These are phyloP conservation scores for Allobates femoralis DNA, from an alignment of 2,797 vertebrate species.

Conservation along the genomic window DNA sequence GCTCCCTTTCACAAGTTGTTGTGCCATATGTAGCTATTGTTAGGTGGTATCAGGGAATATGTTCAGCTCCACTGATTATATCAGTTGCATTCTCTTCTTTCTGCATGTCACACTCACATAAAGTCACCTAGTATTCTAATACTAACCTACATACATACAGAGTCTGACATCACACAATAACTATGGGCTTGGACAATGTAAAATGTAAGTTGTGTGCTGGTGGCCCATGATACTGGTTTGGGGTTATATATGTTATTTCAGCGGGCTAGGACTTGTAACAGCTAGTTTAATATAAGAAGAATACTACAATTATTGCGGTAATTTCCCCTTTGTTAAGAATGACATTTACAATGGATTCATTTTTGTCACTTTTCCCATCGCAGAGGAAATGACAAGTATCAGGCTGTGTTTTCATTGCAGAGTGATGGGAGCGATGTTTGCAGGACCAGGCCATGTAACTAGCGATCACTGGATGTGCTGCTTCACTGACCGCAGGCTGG, in stretches of 20 bases:
- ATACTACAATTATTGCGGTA: background rate
- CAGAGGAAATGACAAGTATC: conserved; percentile 28
- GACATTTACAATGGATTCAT: background rate
- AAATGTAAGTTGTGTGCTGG: background rate
- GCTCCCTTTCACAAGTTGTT: conserved; percentile 2
- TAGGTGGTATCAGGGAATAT: background rate
- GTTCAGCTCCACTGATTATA: background rate
- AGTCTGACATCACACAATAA: background rate
- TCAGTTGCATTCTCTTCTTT: background rate
- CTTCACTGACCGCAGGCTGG: conserved; percentile 51
- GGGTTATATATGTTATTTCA: background rate
- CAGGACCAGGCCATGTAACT: conserved; percentile 46
- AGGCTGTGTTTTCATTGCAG: conserved; percentile 12
- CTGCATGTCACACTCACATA: background rate
- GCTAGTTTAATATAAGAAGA: background rate
- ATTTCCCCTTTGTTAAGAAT: background rate
- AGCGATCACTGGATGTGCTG: conserved; percentile 30
- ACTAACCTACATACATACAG: too few species aligned
- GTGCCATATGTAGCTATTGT: background rate
- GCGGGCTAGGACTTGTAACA: background rate
- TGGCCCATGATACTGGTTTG: background rate
- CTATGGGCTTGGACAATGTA: background rate
- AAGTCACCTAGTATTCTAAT: background rate
- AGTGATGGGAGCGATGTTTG: conserved; percentile 22
- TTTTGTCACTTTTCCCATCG: conserved; percentile 4